Evolutionary conservation across 2,113 vertebrate species (phyloP).

Genomic region (Spheniscus mendiculus): DNA sequence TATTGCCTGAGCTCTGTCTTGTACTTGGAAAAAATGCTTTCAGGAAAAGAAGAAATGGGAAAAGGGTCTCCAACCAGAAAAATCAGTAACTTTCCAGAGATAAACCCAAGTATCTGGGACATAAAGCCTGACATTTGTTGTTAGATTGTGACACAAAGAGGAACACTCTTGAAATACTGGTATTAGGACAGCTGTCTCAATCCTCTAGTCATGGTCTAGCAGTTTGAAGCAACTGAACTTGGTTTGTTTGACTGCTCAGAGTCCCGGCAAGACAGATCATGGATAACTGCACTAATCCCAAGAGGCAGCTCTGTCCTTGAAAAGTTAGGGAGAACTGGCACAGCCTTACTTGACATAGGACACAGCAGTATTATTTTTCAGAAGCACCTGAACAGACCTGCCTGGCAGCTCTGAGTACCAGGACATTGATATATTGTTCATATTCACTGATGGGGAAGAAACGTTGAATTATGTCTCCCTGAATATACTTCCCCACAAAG

Average conservation of each 20-base stretch:
- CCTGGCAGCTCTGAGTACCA: not conserved
- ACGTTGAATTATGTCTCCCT: not conserved
- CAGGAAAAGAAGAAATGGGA: not conserved
- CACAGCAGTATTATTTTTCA: not conserved
- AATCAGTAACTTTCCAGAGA: not conserved
- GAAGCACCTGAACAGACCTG: not conserved
- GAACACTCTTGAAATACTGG: not conserved
- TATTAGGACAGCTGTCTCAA: slow-evolving; percentile 36
- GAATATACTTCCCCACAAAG: not conserved
- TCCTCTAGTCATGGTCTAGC: slow-evolving; percentile 6
- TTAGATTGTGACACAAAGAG: not conserved
- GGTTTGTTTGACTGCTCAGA: not conserved
- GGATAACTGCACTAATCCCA: not conserved
- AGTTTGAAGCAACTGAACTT: not conserved
- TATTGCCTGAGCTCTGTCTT: not conserved
- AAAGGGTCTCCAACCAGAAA: not conserved
- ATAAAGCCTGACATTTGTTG: not conserved
- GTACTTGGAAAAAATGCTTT: not conserved
- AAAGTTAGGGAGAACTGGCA: not conserved
- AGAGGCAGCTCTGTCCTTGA: not conserved
- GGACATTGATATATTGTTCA: not conserved
- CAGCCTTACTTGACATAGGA: not conserved
- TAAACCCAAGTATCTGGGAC: not conserved
- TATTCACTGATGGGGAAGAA: not conserved
- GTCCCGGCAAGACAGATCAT: not conserved